Conservation (phyloP, 2,888 invertebrate species). For the Nesidiocoris tenuis region DNA sequence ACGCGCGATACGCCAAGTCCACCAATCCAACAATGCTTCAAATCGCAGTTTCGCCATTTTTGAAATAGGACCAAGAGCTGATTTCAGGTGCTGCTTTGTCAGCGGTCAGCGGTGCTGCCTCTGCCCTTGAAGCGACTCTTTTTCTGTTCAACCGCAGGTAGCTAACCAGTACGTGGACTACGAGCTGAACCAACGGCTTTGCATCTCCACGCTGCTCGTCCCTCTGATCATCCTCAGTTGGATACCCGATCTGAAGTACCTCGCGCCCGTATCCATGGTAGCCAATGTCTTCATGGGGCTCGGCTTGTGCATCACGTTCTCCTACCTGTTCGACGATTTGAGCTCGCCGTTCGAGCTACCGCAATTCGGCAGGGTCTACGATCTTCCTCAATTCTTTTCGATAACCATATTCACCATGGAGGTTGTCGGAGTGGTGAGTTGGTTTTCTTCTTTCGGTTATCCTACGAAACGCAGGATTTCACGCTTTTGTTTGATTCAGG, state of each 20-base stretch:
- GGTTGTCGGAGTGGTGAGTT: constrained; percentile 74
- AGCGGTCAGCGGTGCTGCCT: too few species aligned
- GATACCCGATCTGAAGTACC: constrained; percentile 82
- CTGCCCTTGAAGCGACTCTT: too few species aligned
- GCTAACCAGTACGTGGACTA: constrained; percentile 62
- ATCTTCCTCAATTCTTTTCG: constrained; percentile 88
- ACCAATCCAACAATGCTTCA: too few species aligned
- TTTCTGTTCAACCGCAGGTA: constrained; percentile 59
- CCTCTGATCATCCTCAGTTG: constrained; percentile 78
- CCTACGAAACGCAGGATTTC: too few species aligned
- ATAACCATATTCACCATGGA: constrained; percentile 97
- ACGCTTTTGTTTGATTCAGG: constrained; percentile 59
- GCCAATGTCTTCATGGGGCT: constrained; percentile 87
- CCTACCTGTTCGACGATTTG: constrained; percentile 71
- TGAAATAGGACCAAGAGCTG: too few species aligned
- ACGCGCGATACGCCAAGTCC: too few species aligned
- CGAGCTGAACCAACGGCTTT: constrained; percentile 60
- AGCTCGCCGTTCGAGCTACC: constrained; percentile 56
- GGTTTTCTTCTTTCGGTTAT: too few species aligned
- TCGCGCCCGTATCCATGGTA: constrained; percentile 90
- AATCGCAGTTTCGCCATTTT: too few species aligned
- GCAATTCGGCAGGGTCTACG: constrained; percentile 55
- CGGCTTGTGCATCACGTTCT: constrained; percentile 85
- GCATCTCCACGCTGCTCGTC: constrained; percentile 67
- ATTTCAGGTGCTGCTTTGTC: too few species aligned